Base-by-base conservation (phyloP, 2,888 invertebrate genomes). In the Erebia palarica region DNA sequence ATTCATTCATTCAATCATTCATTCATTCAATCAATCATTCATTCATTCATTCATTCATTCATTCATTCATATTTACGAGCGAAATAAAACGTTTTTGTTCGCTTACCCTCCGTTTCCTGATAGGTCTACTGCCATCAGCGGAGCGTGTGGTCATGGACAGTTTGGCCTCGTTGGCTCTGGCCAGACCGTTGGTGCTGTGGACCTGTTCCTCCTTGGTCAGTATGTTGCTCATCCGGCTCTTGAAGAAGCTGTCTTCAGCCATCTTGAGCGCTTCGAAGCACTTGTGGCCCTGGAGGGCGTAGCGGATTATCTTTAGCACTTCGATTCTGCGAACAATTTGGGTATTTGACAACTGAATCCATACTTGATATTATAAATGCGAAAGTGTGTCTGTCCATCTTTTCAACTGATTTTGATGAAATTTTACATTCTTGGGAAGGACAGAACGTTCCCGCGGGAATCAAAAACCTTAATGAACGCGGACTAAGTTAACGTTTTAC, bases 131-230 rank as follows among this genome's bases (percentile, higher is more conserved):
- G 0, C 92, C 92, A 71, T 91, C 91, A 68, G 92, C 92, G 0
- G 92, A 92, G 13, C 92, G 73, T 0, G 92, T 92, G 0, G 90
- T 91, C 91, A 92, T 91, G 0, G 89, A 87, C 76, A 92, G 73
- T 21, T 77, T 89, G 0, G 88, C 85, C 68, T 87, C 87, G 0
- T 65, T 67, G 27, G 75, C 78, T 65, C 77, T 83, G 14, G 78
- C 16, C 36, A n/a, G 76, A 3, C 79, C 82, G 14, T 65, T n/a
- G 0, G 65, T 36, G 36, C 55, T 70, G 14, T 65, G 69, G 5
- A 78, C 75, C 0, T 78, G 67, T 61, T 89, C 87, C 16, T 89
- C 86, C 65, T 89, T 90, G 0, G 82, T 78, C 60, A 86, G 65
- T 2, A 84, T 80, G 0, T 83, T 84, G 16, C 80, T 85, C 72